Conservation (phyloP, 2,888 invertebrate species). For the Nysson spinosus region DNA sequence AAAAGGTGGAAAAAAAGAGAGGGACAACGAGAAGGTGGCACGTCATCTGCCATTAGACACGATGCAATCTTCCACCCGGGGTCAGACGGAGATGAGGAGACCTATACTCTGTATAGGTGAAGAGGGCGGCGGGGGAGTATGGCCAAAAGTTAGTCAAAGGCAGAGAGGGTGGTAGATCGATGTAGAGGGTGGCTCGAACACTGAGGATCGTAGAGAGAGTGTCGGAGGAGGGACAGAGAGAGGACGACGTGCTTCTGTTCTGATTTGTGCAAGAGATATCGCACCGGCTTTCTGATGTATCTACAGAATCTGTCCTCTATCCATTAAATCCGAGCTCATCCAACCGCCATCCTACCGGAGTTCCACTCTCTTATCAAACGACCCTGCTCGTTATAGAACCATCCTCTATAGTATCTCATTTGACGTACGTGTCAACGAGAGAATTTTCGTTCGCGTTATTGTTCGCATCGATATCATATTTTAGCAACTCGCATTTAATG, state of each 20-base stretch:
- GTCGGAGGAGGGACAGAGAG: constrained; percentile 44
- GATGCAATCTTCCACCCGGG: constrained; percentile 58
- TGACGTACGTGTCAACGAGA: constrained; percentile 48
- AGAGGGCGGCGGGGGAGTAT: constrained; percentile 19
- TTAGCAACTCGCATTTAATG: too few species aligned
- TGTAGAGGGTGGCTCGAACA: constrained; percentile 26
- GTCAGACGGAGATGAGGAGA: constrained; percentile 29
- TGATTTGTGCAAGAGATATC: constrained; percentile 71
- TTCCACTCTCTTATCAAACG: constrained; percentile 62
- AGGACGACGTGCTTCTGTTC: constrained; percentile 68
- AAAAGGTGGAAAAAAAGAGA: neutral
- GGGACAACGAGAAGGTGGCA: constrained; percentile 26
- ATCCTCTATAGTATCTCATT: constrained; percentile 25
- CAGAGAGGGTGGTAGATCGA: constrained; percentile 44
- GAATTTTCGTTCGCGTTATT: constrained; percentile 39
- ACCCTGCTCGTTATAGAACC: constrained; percentile 42
- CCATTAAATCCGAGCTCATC: constrained; percentile 71
- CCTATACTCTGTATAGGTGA: constrained; percentile 1
- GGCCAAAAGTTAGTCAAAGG: constrained; percentile 41
- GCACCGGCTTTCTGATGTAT: constrained; percentile 69
- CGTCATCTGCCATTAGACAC: constrained; percentile 61
- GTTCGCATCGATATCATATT: constrained; percentile 20
- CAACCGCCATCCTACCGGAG: constrained; percentile 45
- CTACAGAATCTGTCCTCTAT: constrained; percentile 71
- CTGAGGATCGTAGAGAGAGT: constrained; percentile 37